Evolutionary conservation across 1,140 invertebrate species (phyloP), one percentile per base, ranked within the genome.

Genomic region (Papilio xuthus): DNA sequence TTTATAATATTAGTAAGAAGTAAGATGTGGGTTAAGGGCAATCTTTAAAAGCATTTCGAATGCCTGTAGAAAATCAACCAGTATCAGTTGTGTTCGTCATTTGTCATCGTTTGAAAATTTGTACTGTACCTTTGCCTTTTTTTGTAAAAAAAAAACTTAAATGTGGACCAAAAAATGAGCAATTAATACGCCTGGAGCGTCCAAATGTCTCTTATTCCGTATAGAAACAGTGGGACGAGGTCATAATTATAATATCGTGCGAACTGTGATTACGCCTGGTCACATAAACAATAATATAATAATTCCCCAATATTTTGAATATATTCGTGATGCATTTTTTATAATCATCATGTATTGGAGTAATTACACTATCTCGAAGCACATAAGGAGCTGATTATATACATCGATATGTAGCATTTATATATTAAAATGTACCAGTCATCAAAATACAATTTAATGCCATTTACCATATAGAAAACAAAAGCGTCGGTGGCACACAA

Each of bases 251-350:
- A 12, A 67, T 67, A 28, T 56, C 53, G 20, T 28, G 3, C 60
- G 26, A 67, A 67, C 26, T 32, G 12, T 28, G 60, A 67, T 67
- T 32, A 67, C 6, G 1, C 13, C 4, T 67, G 12, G 20, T 63
- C 23, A 63, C 20, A 63, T 28, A 18, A 67, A 60, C 23, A 26
- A 28, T 50, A 67, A 67, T 23, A 28, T 50, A 67, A 67, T 23
- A 67, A 67, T 28, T 28, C 4, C 26, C 60, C 60, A 67, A 67
- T 67, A 67, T 67, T 67, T 67, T 67, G 60, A 23, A 10, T 13
- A 67, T 15, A 67, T 67, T 67, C 12, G 26, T 12, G 15, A 67
- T 67, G 60, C 60, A 28, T 67, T 15, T 28, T 26, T 67, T 67
- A 67, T 67, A 67, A 67, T 32, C 32, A 67, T 12, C 10, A 26